Conservation (phyloP, 2,888 invertebrate genomes). For the Rugalucina vietnamica region DNA sequence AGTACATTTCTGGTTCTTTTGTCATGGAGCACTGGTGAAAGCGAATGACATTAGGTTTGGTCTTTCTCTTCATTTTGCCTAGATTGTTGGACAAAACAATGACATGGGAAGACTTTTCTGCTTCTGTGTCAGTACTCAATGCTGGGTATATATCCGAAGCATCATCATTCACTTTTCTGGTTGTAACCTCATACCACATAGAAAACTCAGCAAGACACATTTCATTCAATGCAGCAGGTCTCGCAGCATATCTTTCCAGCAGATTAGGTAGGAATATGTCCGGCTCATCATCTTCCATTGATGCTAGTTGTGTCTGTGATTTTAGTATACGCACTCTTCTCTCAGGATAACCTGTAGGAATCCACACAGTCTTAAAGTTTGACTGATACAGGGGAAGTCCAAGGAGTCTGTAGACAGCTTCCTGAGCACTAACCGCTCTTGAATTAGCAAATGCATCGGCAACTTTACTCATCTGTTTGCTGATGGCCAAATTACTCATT, state of each 20-base stretch:
- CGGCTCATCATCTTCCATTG: constrained; percentile 24
- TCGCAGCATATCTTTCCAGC: constrained; percentile 15
- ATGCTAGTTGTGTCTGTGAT: constrained; percentile 1
- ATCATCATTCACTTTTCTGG: background rate
- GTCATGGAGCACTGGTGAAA: constrained; percentile 44
- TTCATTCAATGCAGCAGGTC: constrained; percentile 20
- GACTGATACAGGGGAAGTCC: constrained; percentile 34
- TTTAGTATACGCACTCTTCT: constrained; percentile 14
- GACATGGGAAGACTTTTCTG: background rate
- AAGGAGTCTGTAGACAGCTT: constrained; percentile 33
- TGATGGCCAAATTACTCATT: background rate
- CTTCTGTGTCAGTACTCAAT: background rate
- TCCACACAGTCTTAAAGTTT: constrained; percentile 40
- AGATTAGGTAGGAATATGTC: constrained; percentile 31
- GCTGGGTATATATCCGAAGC: background rate
- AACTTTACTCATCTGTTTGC: constrained; percentile 30
- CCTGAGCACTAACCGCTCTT: constrained; percentile 38
- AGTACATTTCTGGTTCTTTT: constrained; percentile 24
- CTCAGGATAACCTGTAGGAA: constrained; percentile 30
- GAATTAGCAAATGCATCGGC: constrained; percentile 32
- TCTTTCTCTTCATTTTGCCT: constrained; percentile 45
- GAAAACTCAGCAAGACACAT: constrained; percentile 31
- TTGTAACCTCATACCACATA: constrained; percentile 16
- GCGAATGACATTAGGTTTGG: constrained; percentile 33
- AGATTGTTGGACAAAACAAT: background rate